Base-by-base conservation (phyloP, 2,888 invertebrate genomes). In the Cephus pygmeus region DNA sequence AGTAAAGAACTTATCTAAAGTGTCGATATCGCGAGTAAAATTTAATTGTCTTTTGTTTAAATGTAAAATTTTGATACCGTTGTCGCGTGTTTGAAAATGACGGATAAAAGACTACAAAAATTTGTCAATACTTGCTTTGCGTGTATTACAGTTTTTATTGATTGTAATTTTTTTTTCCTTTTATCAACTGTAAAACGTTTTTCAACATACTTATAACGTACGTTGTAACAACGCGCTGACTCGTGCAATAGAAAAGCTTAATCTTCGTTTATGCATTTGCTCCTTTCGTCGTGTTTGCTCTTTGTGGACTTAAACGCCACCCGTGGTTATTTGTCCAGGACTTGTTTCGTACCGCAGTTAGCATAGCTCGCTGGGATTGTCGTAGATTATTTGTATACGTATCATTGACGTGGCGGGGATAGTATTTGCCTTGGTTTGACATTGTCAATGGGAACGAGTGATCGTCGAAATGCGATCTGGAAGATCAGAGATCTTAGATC, bases 351-450 rank as follows among this genome's bases (percentile, higher is more conserved):
- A 56, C 56, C 56, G 56, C 56, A 9, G 56, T 56, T 56, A 56
- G 56, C 9, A 9, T 56, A 23, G 56, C 56, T 56, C 1, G 56
- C 56, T 23, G 56, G 23, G 23, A 23, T 56, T 9, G 23, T 56
- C 56, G 9, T 23, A 9, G 23, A 23, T 23, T 56, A 56, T 56
- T 56, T 56, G 56, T 56, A 23, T 9, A 23, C 23, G 56, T 23
- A 56, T 56, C 56, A 23, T 56, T 56, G 23, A 56, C 56, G 56
- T 56, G 23, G 23, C 23, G 23, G 23, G 23, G 56, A 56, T 23
- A 30, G 34, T 71, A 34, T 71, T 71, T 71, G 71, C 71, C 71
- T 71, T 34, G 71, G 71, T 71, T 71, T 71, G 34, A 71, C 71
- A 71, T 34, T 71, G 71, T 34, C 71, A 34, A 71, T 71, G 30